These are phyloP conservation scores for Gorsachius magnificus DNA, from an alignment of 2,797 vertebrate genomes.

Conservation along the genomic window DNA sequence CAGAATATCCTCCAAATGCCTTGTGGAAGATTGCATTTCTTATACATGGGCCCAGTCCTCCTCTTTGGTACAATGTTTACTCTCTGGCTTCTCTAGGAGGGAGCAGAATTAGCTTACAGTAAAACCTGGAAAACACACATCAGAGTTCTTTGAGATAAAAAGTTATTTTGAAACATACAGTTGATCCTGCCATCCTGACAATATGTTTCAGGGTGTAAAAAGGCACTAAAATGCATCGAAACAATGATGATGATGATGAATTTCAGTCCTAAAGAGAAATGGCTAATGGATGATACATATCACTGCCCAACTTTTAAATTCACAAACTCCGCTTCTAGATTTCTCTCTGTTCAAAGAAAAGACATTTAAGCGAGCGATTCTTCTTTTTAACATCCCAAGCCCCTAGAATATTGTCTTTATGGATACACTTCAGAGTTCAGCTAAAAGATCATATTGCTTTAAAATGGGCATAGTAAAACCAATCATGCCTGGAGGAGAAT, in stretches of 20 bases:
- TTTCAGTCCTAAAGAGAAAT: not conserved
- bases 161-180: not conserved
- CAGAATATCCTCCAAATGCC: not conserved
- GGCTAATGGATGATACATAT: not conserved
- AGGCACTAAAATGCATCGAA: not conserved
- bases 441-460: slow-evolving; percentile 67
- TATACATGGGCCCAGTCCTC: not conserved
- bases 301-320: not conserved
- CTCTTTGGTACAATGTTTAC: not conserved
- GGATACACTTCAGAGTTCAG: slow-evolving; percentile 49
- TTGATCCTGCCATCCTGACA: not conserved
- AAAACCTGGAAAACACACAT: not conserved
- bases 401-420: slow-evolving; percentile 26
- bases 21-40: not conserved
- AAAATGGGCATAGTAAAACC: slow-evolving; percentile 66
- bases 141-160: not conserved
- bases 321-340: not conserved
- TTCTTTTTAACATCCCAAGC: not conserved
- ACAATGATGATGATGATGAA: not conserved
- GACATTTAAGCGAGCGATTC: not conserved
- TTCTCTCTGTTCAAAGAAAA: not conserved
- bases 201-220: not conserved
- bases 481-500: slow-evolving; percentile 63
- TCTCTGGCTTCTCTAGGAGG: not conserved
- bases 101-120: not conserved